Conservation (phyloP, 2,797 vertebrate species). For the Phaenicophaeus curvirostris region DNA sequence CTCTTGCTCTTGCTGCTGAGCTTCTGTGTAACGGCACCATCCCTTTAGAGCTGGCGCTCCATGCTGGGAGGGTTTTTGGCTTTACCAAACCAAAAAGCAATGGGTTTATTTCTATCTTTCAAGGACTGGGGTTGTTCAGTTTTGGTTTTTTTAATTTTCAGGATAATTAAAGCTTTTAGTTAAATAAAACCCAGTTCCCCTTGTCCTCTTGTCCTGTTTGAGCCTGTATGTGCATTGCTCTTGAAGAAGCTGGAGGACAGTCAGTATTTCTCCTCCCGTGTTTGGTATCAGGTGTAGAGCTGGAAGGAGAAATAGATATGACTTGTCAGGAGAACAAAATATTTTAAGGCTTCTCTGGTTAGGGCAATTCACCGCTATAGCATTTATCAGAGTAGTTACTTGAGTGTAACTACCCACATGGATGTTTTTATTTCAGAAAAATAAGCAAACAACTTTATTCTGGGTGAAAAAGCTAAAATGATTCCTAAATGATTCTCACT, state of each 20-base stretch:
- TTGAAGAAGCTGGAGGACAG: neutral
- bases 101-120: neutral
- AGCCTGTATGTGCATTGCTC: neutral
- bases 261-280: neutral
- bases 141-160: neutral
- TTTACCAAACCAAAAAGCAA: neutral
- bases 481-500: neutral
- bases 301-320: neutral
- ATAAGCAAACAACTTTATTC: neutral
- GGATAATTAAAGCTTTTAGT: neutral
- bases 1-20: neutral
- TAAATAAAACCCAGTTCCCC: neutral
- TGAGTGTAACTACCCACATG: neutral
- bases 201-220: neutral
- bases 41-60: neutral
- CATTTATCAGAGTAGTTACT: neutral
- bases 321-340: neutral
- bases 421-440: neutral
- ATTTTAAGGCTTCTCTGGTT: neutral
- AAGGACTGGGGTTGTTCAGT: neutral
- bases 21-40: neutral
- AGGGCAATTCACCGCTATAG: neutral
- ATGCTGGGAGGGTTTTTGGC: neutral
- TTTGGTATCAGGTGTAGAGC: neutral
- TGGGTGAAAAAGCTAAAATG: neutral